These are phyloP conservation scores for Sialia sialis DNA, from an alignment of 2,113 vertebrate species.

Conservation along the genomic window DNA sequence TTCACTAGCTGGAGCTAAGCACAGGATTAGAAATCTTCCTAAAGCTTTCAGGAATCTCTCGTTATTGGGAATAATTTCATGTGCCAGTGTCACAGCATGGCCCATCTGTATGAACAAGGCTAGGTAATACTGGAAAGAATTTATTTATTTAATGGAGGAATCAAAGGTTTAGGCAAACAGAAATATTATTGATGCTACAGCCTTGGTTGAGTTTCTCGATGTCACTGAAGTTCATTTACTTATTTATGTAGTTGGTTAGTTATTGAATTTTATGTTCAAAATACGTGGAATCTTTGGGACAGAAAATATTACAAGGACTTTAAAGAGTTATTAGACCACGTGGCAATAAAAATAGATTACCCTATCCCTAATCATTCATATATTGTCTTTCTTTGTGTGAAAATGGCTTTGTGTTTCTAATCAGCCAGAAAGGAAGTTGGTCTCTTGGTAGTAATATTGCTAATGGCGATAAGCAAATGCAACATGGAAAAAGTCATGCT, in stretches of 20 bases:
- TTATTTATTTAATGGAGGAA: background rate
- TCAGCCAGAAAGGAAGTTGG: background rate
- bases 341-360: background rate
- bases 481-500: fast-evolving
- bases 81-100: background rate
- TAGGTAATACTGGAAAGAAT: background rate
- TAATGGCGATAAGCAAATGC: background rate
- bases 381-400: background rate
- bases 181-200: background rate
- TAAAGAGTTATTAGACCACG: background rate
- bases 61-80: background rate
- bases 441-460: background rate
- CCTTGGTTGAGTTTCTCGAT: background rate
- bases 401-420: conserved; percentile 12
- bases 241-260: background rate
- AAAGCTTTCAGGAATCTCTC: background rate
- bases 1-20: background rate
- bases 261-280: background rate
- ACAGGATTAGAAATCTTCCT: background rate
- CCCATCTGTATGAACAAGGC: background rate
- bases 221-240: background rate
- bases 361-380: background rate
- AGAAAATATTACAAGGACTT: background rate
- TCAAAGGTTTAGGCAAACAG: background rate
- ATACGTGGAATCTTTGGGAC: background rate